Percentiles rank a stretch among this genome's conserved stretches.
Conservation (phyloP, 1,140 invertebrate species). For the Pseudomyrmex cubaensis region DNA sequence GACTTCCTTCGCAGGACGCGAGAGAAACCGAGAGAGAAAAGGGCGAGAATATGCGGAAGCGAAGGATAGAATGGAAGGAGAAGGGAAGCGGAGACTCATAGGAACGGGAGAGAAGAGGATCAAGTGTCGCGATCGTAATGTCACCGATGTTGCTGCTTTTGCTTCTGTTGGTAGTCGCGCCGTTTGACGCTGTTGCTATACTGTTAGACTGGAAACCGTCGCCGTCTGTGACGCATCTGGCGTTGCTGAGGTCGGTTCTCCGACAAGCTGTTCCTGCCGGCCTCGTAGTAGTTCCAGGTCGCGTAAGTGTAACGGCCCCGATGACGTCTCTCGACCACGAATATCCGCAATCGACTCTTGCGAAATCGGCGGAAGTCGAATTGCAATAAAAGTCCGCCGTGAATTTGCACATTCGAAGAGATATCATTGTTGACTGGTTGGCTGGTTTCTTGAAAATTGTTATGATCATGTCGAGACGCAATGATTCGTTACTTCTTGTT, state of each 20-base stretch:
- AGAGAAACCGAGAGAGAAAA: slow-evolving; percentile 31
- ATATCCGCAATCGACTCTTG: slow-evolving; percentile 4
- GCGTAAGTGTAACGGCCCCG: not conserved
- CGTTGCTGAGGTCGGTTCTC: slow-evolving; percentile 48
- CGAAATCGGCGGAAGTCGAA: slow-evolving; percentile 63
- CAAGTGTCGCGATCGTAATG: slow-evolving; percentile 40
- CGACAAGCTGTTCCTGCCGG: not conserved
- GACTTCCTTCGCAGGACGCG: slow-evolving; percentile 65
- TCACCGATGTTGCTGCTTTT: slow-evolving; percentile 47
- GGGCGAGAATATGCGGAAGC: not conserved
- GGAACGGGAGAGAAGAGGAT: slow-evolving; percentile 40
- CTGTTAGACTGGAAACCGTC: slow-evolving; percentile 60
- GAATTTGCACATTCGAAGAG: slow-evolving; percentile 57
- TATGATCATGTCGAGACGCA: not conserved
- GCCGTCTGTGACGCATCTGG: slow-evolving; percentile 77
- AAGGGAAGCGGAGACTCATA: slow-evolving; percentile 38
- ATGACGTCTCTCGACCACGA: not conserved
- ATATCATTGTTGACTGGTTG: not conserved
- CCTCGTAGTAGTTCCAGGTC: slow-evolving; percentile 24
- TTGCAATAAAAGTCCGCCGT: slow-evolving; percentile 55
- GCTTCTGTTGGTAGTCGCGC: slow-evolving; percentile 33
- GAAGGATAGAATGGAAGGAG: slow-evolving; percentile 5
- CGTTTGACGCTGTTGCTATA: not conserved
- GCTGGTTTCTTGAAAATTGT: slow-evolving; percentile 8
- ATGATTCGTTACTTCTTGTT: slow-evolving; percentile 44